Evolutionary conservation across 2,888 invertebrate species (phyloP).

Genomic region (Melolontha melolontha): DNA sequence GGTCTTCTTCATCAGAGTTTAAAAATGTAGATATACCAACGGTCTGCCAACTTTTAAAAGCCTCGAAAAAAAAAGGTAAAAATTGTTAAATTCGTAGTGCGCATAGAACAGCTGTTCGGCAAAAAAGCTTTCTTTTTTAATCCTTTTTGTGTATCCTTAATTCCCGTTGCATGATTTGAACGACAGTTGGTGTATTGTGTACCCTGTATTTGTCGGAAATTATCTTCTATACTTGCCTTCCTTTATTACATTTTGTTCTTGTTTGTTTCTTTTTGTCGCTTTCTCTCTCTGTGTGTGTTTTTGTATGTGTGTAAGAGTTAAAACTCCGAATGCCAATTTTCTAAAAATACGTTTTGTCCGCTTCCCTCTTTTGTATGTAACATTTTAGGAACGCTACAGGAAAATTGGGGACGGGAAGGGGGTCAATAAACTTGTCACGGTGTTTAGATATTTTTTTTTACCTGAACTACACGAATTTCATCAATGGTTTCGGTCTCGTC

Average conservation of each 20-base stretch:
- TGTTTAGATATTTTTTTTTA: conserved; percentile 28
- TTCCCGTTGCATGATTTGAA: conserved; percentile 34
- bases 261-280: too few relatives aligned
- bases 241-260: conserved; percentile 5
- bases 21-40: neutral
- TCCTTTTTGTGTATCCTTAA: conserved; percentile 35
- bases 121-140: conserved; percentile 34
- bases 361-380: conserved; percentile 14
- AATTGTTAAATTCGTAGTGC: conserved; percentile 26
- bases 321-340: conserved; percentile 32
- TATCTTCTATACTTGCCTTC: conserved; percentile 3
- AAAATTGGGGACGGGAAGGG: neutral
- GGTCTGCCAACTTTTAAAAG: neutral
- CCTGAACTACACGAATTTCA: conserved; percentile 29
- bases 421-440: conserved; percentile 31
- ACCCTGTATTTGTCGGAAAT: conserved; percentile 25
- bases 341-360: conserved; percentile 29
- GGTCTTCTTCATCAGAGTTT: neutral
- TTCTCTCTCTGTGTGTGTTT: neutral
- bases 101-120: conserved; percentile 32
- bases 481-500: conserved; percentile 15
- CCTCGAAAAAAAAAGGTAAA: conserved; percentile 16
- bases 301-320: neutral
- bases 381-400: neutral
- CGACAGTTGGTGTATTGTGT: conserved; percentile 34